Evolutionary conservation across 2,888 invertebrate genomes (phyloP).

Genomic region (Dilophus febrilis): DNA sequence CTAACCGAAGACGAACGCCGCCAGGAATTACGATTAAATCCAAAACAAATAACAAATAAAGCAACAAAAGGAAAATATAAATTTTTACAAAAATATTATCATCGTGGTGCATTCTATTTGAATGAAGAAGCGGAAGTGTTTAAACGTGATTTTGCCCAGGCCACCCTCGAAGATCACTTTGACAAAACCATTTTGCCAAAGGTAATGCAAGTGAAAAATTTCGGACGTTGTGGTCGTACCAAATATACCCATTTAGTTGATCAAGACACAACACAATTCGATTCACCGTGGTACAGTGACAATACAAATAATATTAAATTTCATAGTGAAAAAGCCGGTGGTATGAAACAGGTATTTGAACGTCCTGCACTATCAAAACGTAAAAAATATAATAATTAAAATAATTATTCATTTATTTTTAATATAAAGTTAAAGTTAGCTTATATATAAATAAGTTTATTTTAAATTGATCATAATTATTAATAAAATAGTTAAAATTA

Average conservation of each 20-base stretch:
- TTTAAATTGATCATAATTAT: too few species aligned
- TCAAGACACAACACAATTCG: constrained; percentile 96
- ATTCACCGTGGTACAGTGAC: constrained; percentile 93
- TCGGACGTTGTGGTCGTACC: constrained; percentile 94
- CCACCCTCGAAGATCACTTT: constrained; percentile 97
- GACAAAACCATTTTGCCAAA: constrained; percentile 97
- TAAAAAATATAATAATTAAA: constrained; percentile 17
- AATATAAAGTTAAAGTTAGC: too few species aligned
- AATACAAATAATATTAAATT: constrained; percentile 78
- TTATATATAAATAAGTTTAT: too few species aligned
- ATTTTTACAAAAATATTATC: constrained; percentile 98
- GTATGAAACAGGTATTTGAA: constrained; percentile 84
- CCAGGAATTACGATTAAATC: constrained; percentile 75
- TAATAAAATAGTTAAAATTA: too few species aligned
- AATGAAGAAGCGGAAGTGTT: constrained; percentile 81
- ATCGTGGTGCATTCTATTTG: constrained; percentile 97
- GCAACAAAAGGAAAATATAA: constrained; percentile 96
- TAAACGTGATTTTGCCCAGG: constrained; percentile 85
- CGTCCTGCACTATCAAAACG: constrained; percentile 46
- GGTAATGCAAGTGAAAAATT: constrained; percentile 99
- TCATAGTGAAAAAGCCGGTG: constrained; percentile 73
- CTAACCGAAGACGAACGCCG: constrained; percentile 95
- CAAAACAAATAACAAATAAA: constrained; percentile 85
- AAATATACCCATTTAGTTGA: constrained; percentile 99
- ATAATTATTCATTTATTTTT: too few species aligned